Evolutionary conservation across 2,797 vertebrate genomes (phyloP), one percentile per base, ranked within the genome.

Genomic region (Molossus molossus): DNA sequence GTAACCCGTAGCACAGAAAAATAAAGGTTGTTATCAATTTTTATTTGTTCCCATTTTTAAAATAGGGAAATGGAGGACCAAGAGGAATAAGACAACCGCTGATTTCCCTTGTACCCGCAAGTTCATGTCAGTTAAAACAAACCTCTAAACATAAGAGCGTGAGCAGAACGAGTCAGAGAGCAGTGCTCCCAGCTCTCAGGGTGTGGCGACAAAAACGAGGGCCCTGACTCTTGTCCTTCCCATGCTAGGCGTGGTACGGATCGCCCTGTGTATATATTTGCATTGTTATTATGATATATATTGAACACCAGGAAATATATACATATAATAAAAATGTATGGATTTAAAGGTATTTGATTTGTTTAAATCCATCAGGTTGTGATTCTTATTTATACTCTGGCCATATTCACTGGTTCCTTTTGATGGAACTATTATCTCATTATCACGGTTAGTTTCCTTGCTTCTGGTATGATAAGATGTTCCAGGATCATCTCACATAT

Each of bases 81-180:
- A 76, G 18, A 62, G 3, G 5, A 94, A 25, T 67, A 83, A 85
- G 27, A 55, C 55, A 48, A 48, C 81, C 33, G 83, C 1, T 13
- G 48, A 37, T 40, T 67, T 82, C 6, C 76, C 45, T 48, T 11
- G 14, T 76, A 69, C 86, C 18, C n/a, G 0, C 9, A 23, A 40
- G 58, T 87, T 79, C n/a, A n/a, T 40, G 33, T 94, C 29, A 85
- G 9, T 57, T 40, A 94, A 88, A 91, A 80, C 29, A 25, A 83
- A 58, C 8, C 58, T 70, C 45, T 55, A 89, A 65, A 65, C 4
- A 33, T 65, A 48, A 77, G 77, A 86, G 1, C 5, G 37, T 58
- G 60, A 67, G 33, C 25, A 50, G 64, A 79, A 33, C 62, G 82
- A 64, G 29, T 65, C 33, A 92, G 18, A 27, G 6, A 75, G 53